Conservation (phyloP, 2,113 vertebrate genomes). For the Atherinomorus stipes region DNA sequence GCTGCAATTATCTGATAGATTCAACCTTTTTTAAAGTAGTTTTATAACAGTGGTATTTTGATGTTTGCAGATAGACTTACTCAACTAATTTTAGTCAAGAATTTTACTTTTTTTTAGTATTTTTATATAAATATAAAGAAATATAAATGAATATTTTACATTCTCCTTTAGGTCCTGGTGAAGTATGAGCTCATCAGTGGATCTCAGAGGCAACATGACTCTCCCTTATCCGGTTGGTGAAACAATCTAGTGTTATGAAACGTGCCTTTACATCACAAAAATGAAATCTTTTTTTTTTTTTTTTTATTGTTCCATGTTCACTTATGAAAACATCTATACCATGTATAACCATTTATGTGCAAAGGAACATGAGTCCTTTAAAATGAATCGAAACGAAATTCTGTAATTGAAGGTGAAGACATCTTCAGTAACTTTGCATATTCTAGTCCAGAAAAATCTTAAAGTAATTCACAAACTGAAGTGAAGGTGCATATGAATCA, state of each 20-base stretch:
- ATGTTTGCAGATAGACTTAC: neutral
- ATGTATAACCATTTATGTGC: too few species aligned
- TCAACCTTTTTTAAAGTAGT: too few species aligned
- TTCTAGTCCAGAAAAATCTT: too few species aligned
- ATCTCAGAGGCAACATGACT: slow-evolving; percentile 53
- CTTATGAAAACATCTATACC: neutral
- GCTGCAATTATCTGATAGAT: too few species aligned
- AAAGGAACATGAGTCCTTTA: too few species aligned
- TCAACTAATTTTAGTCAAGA: neutral
- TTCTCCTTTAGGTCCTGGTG: slow-evolving; percentile 1
- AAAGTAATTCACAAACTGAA: too few species aligned
- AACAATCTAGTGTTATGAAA: neutral
- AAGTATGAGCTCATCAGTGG: slow-evolving; percentile 68
- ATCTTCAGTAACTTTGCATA: too few species aligned
- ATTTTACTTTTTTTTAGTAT: too few species aligned
- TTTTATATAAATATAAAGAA: too few species aligned
- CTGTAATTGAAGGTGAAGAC: too few species aligned
- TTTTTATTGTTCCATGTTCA: neutral
- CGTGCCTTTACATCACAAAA: neutral
- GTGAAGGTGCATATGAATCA: too few species aligned
- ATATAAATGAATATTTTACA: neutral
- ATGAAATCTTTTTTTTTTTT: neutral
- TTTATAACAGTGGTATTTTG: neutral
- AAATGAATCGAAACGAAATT: too few species aligned
- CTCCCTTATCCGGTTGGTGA: slow-evolving; percentile 51